A percentile compares a stretch with the other conserved stretches of the same genome.
Evolutionary conservation across 2,888 invertebrate genomes (phyloP).

Genomic region (Chaitophorus viminalis): DNA sequence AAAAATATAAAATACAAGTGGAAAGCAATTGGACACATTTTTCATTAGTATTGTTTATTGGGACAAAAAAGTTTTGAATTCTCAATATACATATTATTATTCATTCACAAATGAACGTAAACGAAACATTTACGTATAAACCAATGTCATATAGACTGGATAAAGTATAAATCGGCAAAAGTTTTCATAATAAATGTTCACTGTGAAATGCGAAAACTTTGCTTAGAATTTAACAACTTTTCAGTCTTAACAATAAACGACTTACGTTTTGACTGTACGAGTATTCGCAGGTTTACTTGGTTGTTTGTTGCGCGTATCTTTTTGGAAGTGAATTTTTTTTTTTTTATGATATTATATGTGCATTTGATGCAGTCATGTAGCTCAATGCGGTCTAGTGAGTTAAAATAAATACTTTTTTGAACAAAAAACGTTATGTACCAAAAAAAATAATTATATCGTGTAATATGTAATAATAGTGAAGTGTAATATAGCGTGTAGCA

Average conservation of each 20-base stretch:
- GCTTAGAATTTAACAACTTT: conserved; percentile 15
- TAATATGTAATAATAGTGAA: not conserved
- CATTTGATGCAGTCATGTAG: too few species aligned
- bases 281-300: conserved; percentile 13
- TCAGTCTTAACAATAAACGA: conserved; percentile 28
- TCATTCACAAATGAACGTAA: not conserved
- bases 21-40: too few species aligned
- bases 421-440: not conserved
- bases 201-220: conserved; percentile 25
- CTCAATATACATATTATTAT: too few species aligned
- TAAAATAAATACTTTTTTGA: conserved; percentile 34
- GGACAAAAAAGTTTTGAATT: too few species aligned
- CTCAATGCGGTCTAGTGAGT: conserved; percentile 1
- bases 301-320: conserved; percentile 9
- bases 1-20: too few species aligned
- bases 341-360: conserved; percentile 14
- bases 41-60: too few species aligned
- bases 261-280: conserved; percentile 26
- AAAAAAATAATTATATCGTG: not conserved
- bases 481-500: too few species aligned
- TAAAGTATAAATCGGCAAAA: conserved; percentile 5
- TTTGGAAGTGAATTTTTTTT: conserved; percentile 25
- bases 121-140: not conserved
- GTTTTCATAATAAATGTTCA: conserved; percentile 8
- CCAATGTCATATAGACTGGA: not conserved